phyloP scores from a whole-genome alignment of 2,797 vertebrate species.

The Odontamblyopus lacepedii region DNA sequence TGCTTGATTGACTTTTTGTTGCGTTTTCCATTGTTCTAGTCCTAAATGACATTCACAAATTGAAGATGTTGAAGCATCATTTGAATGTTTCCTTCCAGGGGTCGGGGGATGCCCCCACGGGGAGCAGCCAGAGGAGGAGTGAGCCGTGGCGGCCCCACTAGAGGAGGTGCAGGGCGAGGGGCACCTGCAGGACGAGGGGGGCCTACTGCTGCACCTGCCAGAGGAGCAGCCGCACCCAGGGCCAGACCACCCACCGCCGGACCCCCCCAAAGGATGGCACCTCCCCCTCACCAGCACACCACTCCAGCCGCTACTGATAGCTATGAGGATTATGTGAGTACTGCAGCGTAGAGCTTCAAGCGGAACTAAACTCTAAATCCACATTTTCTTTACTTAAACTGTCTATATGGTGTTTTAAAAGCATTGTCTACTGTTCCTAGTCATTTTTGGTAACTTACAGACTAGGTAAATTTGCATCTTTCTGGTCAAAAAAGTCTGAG shows the following conservation, averaged over 20 bases:
- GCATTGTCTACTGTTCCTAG: no score
- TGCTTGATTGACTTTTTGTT: no score
- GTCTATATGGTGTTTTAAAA: no score
- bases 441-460: no score
- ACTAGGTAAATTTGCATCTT: no score
- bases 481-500: no score
- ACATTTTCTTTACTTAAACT: no score
- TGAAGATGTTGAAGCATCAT: not conserved
- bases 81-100: conserved; percentile 68
- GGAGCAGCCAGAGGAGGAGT: conserved; percentile 80
- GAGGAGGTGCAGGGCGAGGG: conserved; percentile 86
- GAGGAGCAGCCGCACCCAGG: conserved; percentile 83
- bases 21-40: not conserved
- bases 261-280: conserved; percentile 88
- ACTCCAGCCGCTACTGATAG: conserved; percentile 74
- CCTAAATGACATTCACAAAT: not conserved
- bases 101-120: conserved; percentile 85
- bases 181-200: conserved; percentile 85
- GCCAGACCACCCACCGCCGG: conserved; percentile 83
- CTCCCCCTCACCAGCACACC: conserved; percentile 80
- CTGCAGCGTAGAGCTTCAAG: not conserved
- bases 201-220: conserved; percentile 79
- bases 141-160: conserved; percentile 84
- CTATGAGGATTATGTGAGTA: conserved; percentile 94
- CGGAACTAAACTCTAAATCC: no score